phyloP scores from a whole-genome alignment of 2,113 vertebrate species.

The Bombycilla garrulus region DNA sequence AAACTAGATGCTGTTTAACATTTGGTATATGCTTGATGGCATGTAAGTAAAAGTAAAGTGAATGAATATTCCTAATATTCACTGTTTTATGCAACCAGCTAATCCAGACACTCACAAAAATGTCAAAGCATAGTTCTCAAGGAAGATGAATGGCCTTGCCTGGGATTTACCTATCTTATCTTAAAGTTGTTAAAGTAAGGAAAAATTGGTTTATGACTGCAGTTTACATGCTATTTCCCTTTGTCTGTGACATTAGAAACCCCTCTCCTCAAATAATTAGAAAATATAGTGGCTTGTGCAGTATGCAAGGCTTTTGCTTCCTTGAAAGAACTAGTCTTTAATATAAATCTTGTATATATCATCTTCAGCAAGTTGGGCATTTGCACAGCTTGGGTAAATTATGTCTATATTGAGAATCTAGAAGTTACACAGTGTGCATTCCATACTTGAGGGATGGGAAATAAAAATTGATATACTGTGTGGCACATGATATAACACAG shows the following conservation, averaged over 20 bases:
- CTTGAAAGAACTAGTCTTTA: constrained; percentile 65
- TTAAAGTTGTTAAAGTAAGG: neutral
- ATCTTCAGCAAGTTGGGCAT: constrained; percentile 70
- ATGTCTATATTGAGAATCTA: constrained; percentile 76
- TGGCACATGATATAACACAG: constrained; percentile 76
- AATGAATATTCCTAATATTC: neutral
- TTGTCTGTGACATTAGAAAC: constrained; percentile 21
- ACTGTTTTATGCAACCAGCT: neutral
- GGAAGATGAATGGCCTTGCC: neutral
- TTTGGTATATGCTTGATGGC: neutral
- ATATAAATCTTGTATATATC: constrained; percentile 68
- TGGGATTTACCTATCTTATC: constrained; percentile 5
- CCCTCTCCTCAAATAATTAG: constrained; percentile 30
- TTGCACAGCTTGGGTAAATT: constrained; percentile 78
- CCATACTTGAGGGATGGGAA: constrained; percentile 77
- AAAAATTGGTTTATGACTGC: neutral
- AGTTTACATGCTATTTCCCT: constrained; percentile 34
- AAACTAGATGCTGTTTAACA: neutral
- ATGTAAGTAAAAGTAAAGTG: neutral
- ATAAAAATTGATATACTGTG: constrained; percentile 83
- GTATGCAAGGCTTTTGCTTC: constrained; percentile 43
- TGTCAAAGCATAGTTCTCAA: neutral
- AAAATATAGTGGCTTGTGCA: constrained; percentile 17
- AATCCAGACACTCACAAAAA: neutral
- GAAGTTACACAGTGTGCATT: constrained; percentile 79